A percentile compares a stretch with the other conserved stretches of the same genome.
Evolutionary conservation across 2,113 vertebrate genomes (phyloP).

Genomic region (Equus przewalskii): DNA sequence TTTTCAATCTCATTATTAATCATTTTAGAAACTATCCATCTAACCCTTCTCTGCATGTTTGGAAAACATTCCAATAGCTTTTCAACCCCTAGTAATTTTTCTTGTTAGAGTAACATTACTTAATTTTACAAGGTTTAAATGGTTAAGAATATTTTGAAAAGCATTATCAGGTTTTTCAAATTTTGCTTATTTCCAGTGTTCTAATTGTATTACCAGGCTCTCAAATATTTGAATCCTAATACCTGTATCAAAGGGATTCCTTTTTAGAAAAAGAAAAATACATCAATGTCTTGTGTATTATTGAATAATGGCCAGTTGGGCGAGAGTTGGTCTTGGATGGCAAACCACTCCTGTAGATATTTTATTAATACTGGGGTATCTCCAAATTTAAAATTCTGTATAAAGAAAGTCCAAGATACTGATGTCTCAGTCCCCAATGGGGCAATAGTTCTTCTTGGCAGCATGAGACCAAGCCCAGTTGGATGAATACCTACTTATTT

Average conservation of each 20-base stretch:
- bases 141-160: neutral
- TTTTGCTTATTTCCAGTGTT: neutral
- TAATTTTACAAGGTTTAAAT: neutral
- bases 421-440: fast-evolving
- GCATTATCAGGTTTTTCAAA: neutral
- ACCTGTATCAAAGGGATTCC: neutral
- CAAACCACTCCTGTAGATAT: neutral
- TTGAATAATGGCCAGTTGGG: too few relatives aligned
- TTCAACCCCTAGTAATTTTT: neutral
- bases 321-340: neutral
- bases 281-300: neutral
- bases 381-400: neutral
- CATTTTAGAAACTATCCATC: neutral
- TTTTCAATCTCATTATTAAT: neutral
- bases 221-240: neutral
- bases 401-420: neutral
- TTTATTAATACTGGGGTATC: neutral
- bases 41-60: neutral
- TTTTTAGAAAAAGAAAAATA: neutral
- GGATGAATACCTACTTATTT: neutral
- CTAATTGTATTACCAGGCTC: neutral
- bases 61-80: neutral
- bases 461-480: neutral
- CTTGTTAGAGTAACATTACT: neutral
- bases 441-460: fast-evolving